phyloP scores from a whole-genome alignment of 2,888 invertebrate species.

The Ectemnius cavifrons region DNA sequence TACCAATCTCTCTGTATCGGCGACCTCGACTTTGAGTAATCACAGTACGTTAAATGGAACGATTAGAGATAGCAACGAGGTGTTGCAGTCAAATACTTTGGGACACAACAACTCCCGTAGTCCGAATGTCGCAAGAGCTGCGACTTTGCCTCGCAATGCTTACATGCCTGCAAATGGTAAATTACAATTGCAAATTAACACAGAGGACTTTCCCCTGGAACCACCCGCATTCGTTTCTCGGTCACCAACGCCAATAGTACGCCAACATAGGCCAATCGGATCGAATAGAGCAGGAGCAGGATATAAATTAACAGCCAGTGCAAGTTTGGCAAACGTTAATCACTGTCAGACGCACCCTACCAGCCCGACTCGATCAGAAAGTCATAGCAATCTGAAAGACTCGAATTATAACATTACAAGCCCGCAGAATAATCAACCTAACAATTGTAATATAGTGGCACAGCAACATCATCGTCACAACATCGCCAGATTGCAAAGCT shows the following conservation, averaged over 20 bases:
- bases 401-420: constrained; percentile 75
- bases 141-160: constrained; percentile 86
- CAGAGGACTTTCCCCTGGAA: constrained; percentile 76
- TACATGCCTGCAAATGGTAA: constrained; percentile 77
- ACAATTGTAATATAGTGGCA: constrained; percentile 43
- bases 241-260: constrained; percentile 73
- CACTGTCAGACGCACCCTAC: constrained; percentile 73
- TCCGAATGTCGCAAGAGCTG: constrained; percentile 80
- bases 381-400: constrained; percentile 75
- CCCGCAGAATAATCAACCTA: constrained; percentile 54
- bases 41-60: constrained; percentile 80
- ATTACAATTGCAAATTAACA: constrained; percentile 69
- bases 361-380: constrained; percentile 75
- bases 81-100: constrained; percentile 72
- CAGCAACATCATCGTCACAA: constrained; percentile 69
- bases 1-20: constrained; percentile 75
- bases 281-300: constrained; percentile 57
- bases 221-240: constrained; percentile 75
- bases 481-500: constrained; percentile 69
- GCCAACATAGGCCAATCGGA: constrained; percentile 66
- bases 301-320: constrained; percentile 73
- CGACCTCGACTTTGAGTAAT: constrained; percentile 75
- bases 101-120: constrained; percentile 71
- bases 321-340: constrained; percentile 76
- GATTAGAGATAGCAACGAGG: constrained; percentile 80